phyloP scores from a whole-genome alignment of 2,888 invertebrate species.

The Odiellus spinosus region DNA sequence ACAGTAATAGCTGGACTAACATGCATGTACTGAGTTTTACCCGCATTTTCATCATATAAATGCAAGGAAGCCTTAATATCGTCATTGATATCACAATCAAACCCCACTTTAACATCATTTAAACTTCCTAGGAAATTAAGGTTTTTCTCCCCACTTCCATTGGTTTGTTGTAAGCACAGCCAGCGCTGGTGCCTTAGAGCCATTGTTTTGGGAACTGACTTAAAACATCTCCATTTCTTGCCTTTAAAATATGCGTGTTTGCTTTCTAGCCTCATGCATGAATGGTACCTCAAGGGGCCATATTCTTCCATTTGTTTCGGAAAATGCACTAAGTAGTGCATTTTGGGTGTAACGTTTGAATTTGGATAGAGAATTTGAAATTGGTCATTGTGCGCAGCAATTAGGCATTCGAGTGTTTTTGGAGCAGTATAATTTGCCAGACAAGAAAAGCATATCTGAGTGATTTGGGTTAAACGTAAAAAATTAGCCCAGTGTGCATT shows the following conservation, averaged over 20 bases:
- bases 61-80: too few species aligned
- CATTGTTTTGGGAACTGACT: conserved; percentile 3
- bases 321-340: conserved; percentile 4
- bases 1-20: too few species aligned
- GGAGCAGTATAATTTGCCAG: neutral
- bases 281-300: conserved; percentile 3
- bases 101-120: too few species aligned
- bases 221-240: conserved; percentile 6
- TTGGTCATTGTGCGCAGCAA: conserved; percentile 2
- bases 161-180: too few species aligned
- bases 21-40: too few species aligned
- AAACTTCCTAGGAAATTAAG: too few species aligned
- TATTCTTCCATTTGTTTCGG: conserved; percentile 1
- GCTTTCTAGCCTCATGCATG: conserved; percentile 4
- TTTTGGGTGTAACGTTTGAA: neutral
- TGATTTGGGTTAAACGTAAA: conserved; percentile 3
- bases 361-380: neutral
- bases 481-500: conserved; percentile 3
- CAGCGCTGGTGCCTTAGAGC: too few species aligned
- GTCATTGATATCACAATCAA: too few species aligned
- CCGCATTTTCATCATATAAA: too few species aligned
- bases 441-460: conserved; percentile 3
- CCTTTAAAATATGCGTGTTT: conserved; percentile 3
- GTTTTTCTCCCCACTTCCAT: too few species aligned
- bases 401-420: neutral